Evolutionary conservation across 2,797 vertebrate species (phyloP), one percentile per base, ranked within the genome.

Genomic region (Sternotherus odoratus): DNA sequence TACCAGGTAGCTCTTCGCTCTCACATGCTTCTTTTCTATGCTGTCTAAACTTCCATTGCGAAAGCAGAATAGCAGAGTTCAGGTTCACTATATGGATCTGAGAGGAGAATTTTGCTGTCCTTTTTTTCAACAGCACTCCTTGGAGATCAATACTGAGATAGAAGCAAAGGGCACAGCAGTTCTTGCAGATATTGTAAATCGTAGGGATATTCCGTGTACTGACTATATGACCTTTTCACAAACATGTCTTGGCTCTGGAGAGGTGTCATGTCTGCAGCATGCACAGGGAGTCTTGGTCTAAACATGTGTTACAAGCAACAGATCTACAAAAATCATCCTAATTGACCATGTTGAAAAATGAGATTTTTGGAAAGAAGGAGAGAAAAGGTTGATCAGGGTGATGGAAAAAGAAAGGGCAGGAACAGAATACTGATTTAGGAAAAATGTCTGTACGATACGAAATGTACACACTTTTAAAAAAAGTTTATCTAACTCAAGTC

Each of bases 181-280:
- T 57, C 30, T 85, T 82, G 87, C 30, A 28, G 46, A 4, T 49
- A 1, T 5, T 72, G 17, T 12, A 0, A 30, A 51, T 19, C 26
- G 49, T 33, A 50, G 12, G 26, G 12, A 2, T 0, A 90, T 36
- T 21, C 75, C 8, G 4, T 6, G 7, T 56, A 79, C 12, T 3
- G 50, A 87, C 13, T 36, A 11, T 10, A 5, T 60, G 49, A 60
- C 5, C 60, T 49, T 57, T 13, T 26, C 77, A 82, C 87, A 28
- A 33, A 49, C 3, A 0, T 3, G 5, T 12, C 77, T 75, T 83
- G 50, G 6, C n/a, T 50, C 60, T 0, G 0, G 10, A 49, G 86
- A 74, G 33, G 82, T 63, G 8, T 43, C 24, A 60, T 88, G 63
- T 36, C 77, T 39, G 82, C 48, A 15, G 23, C 5, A 1, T 50